phyloP scores from a whole-genome alignment of 1,140 invertebrate species.

The Trachymyrmex cornetzi region DNA sequence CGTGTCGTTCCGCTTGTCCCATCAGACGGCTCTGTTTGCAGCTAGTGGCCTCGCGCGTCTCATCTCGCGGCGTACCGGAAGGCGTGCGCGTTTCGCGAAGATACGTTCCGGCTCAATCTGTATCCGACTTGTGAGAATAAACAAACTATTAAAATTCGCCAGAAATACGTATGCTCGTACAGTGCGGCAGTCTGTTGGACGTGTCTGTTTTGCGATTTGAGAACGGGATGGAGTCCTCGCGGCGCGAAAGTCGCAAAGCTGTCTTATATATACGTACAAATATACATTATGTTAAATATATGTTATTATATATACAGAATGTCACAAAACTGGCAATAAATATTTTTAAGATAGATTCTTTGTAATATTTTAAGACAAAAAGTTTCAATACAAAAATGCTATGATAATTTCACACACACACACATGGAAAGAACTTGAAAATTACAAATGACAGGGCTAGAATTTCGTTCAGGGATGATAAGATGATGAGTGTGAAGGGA shows the following conservation, averaged over 20 bases:
- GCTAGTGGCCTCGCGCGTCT: not conserved
- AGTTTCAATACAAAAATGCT: no score
- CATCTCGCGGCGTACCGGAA: slow-evolving; percentile 1
- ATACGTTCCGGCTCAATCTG: slow-evolving; percentile 10
- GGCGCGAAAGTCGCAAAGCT: not conserved
- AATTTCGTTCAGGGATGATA: no score
- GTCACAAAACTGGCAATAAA: no score
- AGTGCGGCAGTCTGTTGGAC: not conserved
- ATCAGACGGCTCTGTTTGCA: not conserved
- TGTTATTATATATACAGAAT: not conserved
- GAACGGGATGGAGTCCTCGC: not conserved
- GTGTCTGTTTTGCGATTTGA: slow-evolving; percentile 7
- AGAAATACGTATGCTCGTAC: slow-evolving; percentile 23
- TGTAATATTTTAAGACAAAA: no score
- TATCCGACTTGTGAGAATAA: not conserved
- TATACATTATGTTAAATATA: not conserved
- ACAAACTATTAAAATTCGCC: slow-evolving; percentile 45
- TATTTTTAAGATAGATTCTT: no score
- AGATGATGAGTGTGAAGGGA: no score
- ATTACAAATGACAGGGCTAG: no score
- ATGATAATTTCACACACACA: no score
- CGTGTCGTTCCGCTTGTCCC: not conserved
- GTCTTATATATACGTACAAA: not conserved
- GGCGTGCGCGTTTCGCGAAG: not conserved
- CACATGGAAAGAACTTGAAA: no score